Evolutionary conservation across 2,888 invertebrate species (phyloP).

Genomic region (Trachelus tabidus): DNA sequence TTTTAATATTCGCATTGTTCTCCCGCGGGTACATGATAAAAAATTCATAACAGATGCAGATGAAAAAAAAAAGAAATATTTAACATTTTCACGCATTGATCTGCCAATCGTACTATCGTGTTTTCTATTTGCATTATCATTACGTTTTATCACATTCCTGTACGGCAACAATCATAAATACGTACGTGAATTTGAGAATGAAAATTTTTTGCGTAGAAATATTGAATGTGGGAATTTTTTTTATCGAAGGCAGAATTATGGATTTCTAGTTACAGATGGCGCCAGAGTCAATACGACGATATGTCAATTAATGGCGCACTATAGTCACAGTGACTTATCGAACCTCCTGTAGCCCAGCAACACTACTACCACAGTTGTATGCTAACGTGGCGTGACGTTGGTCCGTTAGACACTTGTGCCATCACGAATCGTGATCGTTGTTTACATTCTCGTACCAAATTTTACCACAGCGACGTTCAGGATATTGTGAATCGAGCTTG

Average conservation of each 20-base stretch:
- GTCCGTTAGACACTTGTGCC: constrained; percentile 35
- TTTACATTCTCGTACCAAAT: constrained; percentile 18
- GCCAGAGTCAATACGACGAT: not conserved
- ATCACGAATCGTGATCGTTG: constrained; percentile 26
- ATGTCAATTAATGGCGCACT: not conserved
- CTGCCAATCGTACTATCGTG: too few species aligned
- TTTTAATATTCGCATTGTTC: not conserved
- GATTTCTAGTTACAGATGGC: not conserved
- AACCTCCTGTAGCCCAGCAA: not conserved
- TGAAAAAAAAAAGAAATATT: not conserved
- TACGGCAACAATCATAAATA: not conserved
- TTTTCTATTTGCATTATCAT: too few species aligned
- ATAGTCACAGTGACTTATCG: not conserved
- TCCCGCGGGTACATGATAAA: not conserved
- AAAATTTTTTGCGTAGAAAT: too few species aligned
- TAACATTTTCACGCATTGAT: not conserved
- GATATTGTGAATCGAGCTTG: not conserved
- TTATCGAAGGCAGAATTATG: not conserved
- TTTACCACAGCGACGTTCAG: not conserved
- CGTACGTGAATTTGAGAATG: too few species aligned
- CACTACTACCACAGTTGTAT: constrained; percentile 12
- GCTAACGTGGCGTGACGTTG: constrained; percentile 45
- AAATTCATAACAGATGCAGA: not conserved
- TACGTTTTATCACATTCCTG: not conserved
- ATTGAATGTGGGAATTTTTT: too few species aligned